Evolutionary conservation across 2,888 invertebrate species (phyloP), one percentile per base, ranked within the genome.

Genomic region (Metopia argyrocephala): DNA sequence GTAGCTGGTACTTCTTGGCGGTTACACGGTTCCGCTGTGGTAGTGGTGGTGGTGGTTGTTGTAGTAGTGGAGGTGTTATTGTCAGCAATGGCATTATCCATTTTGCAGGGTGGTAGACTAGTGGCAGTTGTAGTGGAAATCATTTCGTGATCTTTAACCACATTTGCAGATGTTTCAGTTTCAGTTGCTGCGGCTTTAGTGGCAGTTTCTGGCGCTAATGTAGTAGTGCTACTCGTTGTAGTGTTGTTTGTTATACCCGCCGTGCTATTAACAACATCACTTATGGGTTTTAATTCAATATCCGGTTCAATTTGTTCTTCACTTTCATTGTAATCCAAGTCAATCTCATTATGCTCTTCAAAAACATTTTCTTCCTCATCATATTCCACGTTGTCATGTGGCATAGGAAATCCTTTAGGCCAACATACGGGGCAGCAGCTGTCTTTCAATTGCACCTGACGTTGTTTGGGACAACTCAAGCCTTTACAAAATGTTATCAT

Each of bases 391-490:
- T 82, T 83, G 21, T 84, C 85, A 74, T 85, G 82, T 12, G 88
- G 89, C 88, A 88, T 87, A 7, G 85, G 84, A 4, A 83, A 84
- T 3, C 87, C 87, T 15, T 87, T 85, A 5, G 90, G 90, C 89
- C 90, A 89, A 75, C 90, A 90, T 25, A 89, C 85, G 7, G 90
- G 90, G 70, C 90, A 90, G 68, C 90, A 90, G 56, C 85, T 85
- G 62, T 87, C 87, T 73, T 87, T 86, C 0, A 89, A 78, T 18
- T 79, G 83, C 5, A 89, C 86, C 83, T 88, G 89, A 15, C 89
- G 85, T 23, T 86, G 85, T 28, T 76, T 83, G 28, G 88, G 87
- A 62, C 90, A 90, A 65, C 85, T 86, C 61, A 89, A 83, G 18
- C 86, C 85, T 15, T 86, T 86, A 59, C 90, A 90, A 38, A 89